phyloP scores from a whole-genome alignment of 1,140 invertebrate species.

The Chrysoperla carnea region DNA sequence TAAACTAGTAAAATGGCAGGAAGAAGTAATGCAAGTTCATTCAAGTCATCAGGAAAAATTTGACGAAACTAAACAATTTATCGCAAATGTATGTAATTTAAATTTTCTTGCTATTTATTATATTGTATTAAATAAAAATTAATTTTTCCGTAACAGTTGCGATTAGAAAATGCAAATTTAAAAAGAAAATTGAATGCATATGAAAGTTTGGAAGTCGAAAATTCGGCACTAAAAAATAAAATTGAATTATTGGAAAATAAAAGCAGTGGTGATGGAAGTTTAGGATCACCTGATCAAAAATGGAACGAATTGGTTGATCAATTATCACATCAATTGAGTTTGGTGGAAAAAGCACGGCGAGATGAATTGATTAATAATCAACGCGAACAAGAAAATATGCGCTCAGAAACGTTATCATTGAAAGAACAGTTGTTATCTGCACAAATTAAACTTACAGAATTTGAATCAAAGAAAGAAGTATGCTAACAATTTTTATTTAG shows the following conservation, averaged over 20 bases:
- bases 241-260: not conserved
- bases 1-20: constrained; percentile 23
- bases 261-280: not conserved
- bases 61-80: constrained; percentile 23
- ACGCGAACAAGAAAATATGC: not conserved
- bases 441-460: constrained; percentile 1
- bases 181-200: too few species aligned
- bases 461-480: not conserved
- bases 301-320: not conserved
- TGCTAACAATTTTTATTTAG: not conserved
- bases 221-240: not conserved
- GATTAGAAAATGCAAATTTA: not conserved
- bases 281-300: not conserved
- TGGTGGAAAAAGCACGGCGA: not conserved
- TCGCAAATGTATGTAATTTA: constrained; percentile 12
- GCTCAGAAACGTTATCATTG: not conserved
- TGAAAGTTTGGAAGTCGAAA: constrained; percentile 1
- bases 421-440: not conserved
- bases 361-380: not conserved
- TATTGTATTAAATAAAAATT: not conserved
- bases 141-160: not conserved
- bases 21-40: constrained; percentile 21
- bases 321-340: not conserved
- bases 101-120: not conserved
- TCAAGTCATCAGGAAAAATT: constrained; percentile 26